Conservation (phyloP, 2,113 vertebrate genomes). For the Emydura subglobosa region DNA sequence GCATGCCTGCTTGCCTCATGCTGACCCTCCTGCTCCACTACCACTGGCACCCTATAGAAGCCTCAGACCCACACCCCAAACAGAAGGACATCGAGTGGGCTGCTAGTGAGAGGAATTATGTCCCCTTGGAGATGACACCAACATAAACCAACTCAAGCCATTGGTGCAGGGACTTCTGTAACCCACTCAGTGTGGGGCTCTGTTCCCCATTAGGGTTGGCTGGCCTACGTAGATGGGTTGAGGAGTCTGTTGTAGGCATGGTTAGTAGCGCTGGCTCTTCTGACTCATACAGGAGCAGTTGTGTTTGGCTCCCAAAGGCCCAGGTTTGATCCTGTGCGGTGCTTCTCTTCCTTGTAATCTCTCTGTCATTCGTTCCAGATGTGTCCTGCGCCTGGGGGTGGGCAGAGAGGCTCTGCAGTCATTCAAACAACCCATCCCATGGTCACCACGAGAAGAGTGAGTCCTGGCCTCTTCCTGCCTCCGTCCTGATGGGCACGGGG, state of each 20-base stretch:
- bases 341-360: neutral
- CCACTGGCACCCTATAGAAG: neutral
- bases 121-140: neutral
- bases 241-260: neutral
- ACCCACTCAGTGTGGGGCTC: neutral
- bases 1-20: neutral
- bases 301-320: neutral
- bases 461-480: neutral
- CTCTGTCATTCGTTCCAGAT: neutral
- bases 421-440: neutral
- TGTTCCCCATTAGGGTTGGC: neutral
- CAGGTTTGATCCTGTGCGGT: neutral
- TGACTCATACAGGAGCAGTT: neutral
- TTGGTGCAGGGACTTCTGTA: neutral
- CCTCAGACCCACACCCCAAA: neutral
- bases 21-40: neutral
- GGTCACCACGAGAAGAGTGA: neutral
- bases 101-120: neutral
- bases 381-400: neutral
- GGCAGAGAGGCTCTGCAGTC: neutral
- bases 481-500: neutral
- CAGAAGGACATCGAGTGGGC: neutral
- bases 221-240: neutral
- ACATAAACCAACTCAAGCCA: neutral
- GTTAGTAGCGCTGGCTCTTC: neutral